These are phyloP conservation scores for Pyrrhia umbra DNA, from an alignment of 2,888 invertebrate species.

Conservation along the genomic window DNA sequence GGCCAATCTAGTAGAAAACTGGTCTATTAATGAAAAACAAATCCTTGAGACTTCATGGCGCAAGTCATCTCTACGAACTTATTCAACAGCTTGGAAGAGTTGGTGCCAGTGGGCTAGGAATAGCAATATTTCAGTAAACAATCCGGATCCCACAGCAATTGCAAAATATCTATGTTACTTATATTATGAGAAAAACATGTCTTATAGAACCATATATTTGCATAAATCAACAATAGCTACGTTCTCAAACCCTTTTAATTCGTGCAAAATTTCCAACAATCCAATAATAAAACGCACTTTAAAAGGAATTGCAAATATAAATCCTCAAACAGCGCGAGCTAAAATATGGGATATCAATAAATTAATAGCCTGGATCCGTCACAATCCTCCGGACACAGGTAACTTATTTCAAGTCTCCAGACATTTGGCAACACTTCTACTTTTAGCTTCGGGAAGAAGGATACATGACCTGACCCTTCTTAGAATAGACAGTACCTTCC, in stretches of 20 bases:
- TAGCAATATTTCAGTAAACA: constrained; percentile 4
- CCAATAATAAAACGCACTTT: not conserved
- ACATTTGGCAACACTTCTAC: too few relatives aligned
- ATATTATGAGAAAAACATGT: constrained; percentile 8
- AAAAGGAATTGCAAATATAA: too few relatives aligned
- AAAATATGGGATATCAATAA: constrained; percentile 9
- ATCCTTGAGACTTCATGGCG: not conserved
- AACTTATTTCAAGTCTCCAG: constrained; percentile 2
- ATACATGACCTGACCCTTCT: too few relatives aligned
- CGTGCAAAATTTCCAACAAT: not conserved
- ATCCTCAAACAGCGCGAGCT: not conserved
- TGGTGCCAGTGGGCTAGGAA: not conserved
- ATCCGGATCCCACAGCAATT: constrained; percentile 1
- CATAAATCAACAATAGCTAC: constrained; percentile 12
- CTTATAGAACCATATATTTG: constrained; percentile 3
- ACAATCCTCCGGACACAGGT: not conserved
- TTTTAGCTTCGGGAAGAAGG: too few relatives aligned
- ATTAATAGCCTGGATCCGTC: not conserved
- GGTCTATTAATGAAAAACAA: not conserved
- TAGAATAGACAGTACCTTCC: too few relatives aligned
- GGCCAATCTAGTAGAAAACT: constrained; percentile 4
- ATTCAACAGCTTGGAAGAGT: constrained; percentile 1
- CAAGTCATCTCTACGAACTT: not conserved
- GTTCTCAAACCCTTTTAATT: constrained; percentile 5
- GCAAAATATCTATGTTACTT: constrained; percentile 7